Conservation (phyloP, 2,888 invertebrate species). For the Drosophila helvetica region DNA sequence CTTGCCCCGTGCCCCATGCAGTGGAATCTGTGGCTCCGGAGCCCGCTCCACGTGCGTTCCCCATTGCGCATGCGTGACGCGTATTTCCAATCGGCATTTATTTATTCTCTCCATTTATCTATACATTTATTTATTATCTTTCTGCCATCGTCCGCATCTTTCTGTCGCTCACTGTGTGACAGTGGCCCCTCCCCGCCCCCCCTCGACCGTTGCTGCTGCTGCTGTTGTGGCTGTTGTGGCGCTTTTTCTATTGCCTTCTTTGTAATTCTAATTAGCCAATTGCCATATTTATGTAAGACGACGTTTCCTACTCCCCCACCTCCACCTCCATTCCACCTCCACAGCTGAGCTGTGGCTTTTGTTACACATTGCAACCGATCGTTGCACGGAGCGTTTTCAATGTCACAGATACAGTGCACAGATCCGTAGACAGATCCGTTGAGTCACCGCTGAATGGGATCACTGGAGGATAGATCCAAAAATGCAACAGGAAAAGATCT, state of each 20-base stretch:
- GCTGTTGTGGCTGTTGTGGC: slow-evolving; percentile 66
- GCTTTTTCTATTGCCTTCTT: slow-evolving; percentile 63
- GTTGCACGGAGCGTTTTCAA: slow-evolving; percentile 50
- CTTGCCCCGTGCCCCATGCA: not conserved
- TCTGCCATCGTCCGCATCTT: slow-evolving; percentile 37
- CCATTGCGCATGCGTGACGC: slow-evolving; percentile 69
- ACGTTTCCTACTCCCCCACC: slow-evolving; percentile 1
- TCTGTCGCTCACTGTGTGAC: slow-evolving; percentile 34
- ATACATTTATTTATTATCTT: slow-evolving; percentile 77
- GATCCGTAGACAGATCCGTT: not conserved
- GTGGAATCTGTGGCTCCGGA: not conserved
- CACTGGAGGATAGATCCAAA: not conserved
- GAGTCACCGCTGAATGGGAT: slow-evolving; percentile 14
- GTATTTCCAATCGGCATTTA: slow-evolving; percentile 74
- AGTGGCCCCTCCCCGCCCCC: slow-evolving; percentile 58
- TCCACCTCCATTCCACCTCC: not conserved
- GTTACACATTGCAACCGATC: slow-evolving; percentile 50
- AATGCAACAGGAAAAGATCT: not conserved
- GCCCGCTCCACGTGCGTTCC: slow-evolving; percentile 46
- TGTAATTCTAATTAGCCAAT: slow-evolving; percentile 75
- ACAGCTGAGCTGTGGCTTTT: slow-evolving; percentile 9
- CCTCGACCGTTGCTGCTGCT: slow-evolving; percentile 32
- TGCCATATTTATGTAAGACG: slow-evolving; percentile 67
- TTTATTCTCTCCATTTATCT: slow-evolving; percentile 76
- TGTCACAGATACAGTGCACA: slow-evolving; percentile 34